A percentile compares a stretch with the other conserved stretches of the same genome.
These are phyloP conservation scores for Oikopleura vanhoeffeni DNA, from an alignment of 23 tunicate genomes.

Conservation along the genomic window DNA sequence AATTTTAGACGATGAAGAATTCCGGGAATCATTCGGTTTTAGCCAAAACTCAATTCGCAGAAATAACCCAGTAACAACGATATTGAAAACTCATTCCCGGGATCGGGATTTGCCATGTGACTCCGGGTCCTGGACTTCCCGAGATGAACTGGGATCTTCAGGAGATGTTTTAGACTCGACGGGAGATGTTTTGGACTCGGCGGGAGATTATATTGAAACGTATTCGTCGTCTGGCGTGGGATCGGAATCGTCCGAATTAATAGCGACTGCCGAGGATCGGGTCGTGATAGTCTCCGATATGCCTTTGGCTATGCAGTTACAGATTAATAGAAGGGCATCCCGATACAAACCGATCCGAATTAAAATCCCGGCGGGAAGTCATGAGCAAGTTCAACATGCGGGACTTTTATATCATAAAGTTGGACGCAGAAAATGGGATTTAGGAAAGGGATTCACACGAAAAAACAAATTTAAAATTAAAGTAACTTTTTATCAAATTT, in stretches of 20 bases:
- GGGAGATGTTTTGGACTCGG: not conserved
- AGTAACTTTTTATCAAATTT: too few relatives aligned
- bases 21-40: not conserved
- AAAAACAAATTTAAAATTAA: too few relatives aligned
- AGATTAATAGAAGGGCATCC: not conserved
- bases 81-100: not conserved
- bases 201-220: not conserved
- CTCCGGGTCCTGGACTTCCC: not conserved
- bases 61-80: not conserved
- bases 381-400: not conserved
- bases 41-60: not conserved
- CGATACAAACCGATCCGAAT: not conserved
- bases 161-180: not conserved
- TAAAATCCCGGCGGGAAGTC: not conserved
- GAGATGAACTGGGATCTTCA: not conserved
- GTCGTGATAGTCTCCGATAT: not conserved
- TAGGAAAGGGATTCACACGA: too few relatives aligned
- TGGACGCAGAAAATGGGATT: not conserved
- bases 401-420: not conserved
- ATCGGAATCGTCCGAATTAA: not conserved
- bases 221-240: conserved; percentile 12
- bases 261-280: too few relatives aligned
- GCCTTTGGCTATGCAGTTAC: not conserved
- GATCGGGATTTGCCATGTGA: not conserved
- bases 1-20: not conserved